These are phyloP conservation scores for Origma solitaria DNA, from an alignment of 2,113 vertebrate genomes.

Conservation along the genomic window DNA sequence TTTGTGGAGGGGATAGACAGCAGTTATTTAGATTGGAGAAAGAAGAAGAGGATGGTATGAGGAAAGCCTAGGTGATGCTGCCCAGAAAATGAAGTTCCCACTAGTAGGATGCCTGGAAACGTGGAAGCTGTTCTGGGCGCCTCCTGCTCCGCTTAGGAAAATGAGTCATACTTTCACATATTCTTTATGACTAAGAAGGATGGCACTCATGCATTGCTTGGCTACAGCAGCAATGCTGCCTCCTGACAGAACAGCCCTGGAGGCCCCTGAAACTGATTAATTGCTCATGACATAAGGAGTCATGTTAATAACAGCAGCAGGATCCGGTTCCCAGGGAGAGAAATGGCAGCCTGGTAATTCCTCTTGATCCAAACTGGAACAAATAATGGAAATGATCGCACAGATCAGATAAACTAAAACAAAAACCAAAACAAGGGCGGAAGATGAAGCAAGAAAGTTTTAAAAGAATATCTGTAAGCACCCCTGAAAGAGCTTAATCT, in stretches of 20 bases:
- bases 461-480: not conserved
- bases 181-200: not conserved
- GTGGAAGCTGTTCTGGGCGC: not conserved
- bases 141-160: not conserved
- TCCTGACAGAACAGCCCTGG: constrained; percentile 20
- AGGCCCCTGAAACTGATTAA: constrained; percentile 2
- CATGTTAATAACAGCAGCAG: not conserved
- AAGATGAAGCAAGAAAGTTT: not conserved
- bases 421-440: not conserved
- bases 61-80: not conserved
- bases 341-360: constrained; percentile 2
- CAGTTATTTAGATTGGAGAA: not conserved
- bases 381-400: not conserved
- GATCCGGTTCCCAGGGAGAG: not conserved
- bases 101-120: not conserved
- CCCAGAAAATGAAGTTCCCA: not conserved
- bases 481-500: not conserved
- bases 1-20: not conserved
- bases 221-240: not conserved
- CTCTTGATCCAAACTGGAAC: constrained; percentile 23
- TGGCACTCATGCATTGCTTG: constrained; percentile 4
- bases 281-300: constrained; percentile 21
- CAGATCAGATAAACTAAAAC: not conserved
- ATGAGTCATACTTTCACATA: not conserved
- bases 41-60: not conserved